These are phyloP conservation scores for Palythoa heliodiscus DNA, from an alignment of 92 coral and sea anemone genomes.

Conservation along the genomic window DNA sequence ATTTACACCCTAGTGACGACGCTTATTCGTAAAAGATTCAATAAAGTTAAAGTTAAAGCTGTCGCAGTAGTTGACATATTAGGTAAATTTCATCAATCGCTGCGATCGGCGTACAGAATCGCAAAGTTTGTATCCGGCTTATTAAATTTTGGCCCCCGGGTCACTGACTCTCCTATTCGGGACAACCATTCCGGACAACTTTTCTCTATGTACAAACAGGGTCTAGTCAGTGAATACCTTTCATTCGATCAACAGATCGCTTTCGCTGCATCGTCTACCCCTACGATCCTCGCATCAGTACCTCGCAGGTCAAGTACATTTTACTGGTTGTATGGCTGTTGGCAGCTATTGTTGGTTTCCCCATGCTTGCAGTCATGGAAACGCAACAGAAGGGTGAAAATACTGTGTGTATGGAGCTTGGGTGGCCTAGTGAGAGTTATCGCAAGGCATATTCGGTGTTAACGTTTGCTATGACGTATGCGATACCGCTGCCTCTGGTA, in stretches of 20 bases:
- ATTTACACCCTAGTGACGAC: too few relatives aligned
- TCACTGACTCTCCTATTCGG: too few relatives aligned
- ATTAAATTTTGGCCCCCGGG: too few relatives aligned
- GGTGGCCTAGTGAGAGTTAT: constrained; percentile 77
- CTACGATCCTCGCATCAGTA: constrained; percentile 82
- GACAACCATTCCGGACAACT: too few relatives aligned
- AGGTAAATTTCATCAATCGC: too few relatives aligned
- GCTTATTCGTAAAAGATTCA: too few relatives aligned
- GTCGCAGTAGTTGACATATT: too few relatives aligned
- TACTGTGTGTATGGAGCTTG: constrained; percentile 56
- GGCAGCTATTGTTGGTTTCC: constrained; percentile 73
- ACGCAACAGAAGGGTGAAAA: constrained; percentile 18
- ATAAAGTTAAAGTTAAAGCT: too few relatives aligned
- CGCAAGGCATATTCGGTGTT: constrained; percentile 61
- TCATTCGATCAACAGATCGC: constrained; percentile 69
- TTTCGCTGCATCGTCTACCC: constrained; percentile 91
- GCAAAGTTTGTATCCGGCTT: too few relatives aligned
- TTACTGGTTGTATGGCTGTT: constrained; percentile 78
- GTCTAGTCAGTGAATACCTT: background rate
- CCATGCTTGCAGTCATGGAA: constrained; percentile 71
- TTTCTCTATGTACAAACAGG: too few relatives aligned
- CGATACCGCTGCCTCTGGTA: constrained; percentile 83
- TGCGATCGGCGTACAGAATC: too few relatives aligned
- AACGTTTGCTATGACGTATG: constrained; percentile 88
- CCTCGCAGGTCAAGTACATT: constrained; percentile 76